Conservation (phyloP, 1,140 invertebrate genomes). For the Nomia melanderi region DNA sequence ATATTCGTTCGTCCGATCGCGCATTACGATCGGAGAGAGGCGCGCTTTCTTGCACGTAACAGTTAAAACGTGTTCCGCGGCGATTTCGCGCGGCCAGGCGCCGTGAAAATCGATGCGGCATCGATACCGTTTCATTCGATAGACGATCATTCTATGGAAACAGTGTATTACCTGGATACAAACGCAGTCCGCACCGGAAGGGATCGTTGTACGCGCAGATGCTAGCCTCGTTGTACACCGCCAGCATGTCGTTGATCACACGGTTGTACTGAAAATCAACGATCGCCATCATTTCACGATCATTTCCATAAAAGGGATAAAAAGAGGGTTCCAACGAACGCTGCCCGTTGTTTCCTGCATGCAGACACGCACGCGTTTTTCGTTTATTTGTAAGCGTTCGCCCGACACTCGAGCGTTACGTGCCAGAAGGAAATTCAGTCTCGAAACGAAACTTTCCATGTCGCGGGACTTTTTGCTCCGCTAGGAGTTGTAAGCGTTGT, state of each 20-base stretch:
- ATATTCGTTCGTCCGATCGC: conserved; percentile 10
- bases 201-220: conserved; percentile 92
- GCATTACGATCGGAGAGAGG: conserved; percentile 32
- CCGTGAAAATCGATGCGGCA: conserved; percentile 54
- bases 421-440: conserved; percentile 2
- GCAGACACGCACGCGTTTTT: no score
- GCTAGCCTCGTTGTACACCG: conserved; percentile 92
- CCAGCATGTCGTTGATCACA: conserved; percentile 92
- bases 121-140: conserved; percentile 44
- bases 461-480: neutral
- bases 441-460: neutral
- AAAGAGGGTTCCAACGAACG: conserved; percentile 12
- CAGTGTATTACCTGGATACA: conserved; percentile 87
- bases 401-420: neutral
- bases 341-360: neutral
- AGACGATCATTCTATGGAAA: no score
- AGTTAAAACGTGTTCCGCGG: conserved; percentile 26
- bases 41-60: conserved; percentile 58
- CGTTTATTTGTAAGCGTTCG: neutral
- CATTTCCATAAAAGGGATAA: neutral
- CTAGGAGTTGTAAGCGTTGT: no score
- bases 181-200: conserved; percentile 88
- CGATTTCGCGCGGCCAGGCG: conserved; percentile 41
- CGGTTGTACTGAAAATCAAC: conserved; percentile 88
- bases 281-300: neutral